Conservation (phyloP, 1,140 invertebrate genomes). For the Schlechtendalia chinensis region DNA sequence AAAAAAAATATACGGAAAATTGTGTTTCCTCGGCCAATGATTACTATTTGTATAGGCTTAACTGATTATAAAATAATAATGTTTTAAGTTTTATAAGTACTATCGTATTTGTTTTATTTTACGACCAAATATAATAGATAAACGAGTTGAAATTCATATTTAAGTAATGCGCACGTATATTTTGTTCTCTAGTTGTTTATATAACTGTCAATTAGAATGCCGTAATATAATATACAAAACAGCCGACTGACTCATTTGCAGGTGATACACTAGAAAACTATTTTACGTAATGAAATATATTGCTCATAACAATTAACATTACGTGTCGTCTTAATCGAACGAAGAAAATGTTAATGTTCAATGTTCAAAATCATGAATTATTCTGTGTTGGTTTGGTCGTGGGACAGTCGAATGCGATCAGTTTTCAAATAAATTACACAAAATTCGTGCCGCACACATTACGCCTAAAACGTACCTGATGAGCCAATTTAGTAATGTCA, state of each 20-base stretch:
- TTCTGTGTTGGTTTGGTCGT: not conserved
- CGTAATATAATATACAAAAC: not conserved
- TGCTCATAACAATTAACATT: too few species aligned
- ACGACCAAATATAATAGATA: not conserved
- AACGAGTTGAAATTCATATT: conserved; percentile 1
- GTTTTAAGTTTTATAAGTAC: too few species aligned
- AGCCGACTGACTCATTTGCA: not conserved
- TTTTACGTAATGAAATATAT: not conserved
- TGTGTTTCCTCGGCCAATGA: too few species aligned
- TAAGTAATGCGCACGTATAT: not conserved
- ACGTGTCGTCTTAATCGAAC: not conserved
- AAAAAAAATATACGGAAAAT: too few species aligned
- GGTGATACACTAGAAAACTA: not conserved
- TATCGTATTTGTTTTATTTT: not conserved
- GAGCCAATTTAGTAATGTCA: conserved; percentile 90
- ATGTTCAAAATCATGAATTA: not conserved
- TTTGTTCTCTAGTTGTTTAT: not conserved
- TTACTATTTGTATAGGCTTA: too few species aligned
- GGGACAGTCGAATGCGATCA: too few species aligned
- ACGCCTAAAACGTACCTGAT: conserved; percentile 66
- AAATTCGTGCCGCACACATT: too few species aligned
- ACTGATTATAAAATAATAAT: too few species aligned
- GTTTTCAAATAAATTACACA: too few species aligned
- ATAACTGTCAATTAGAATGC: not conserved
- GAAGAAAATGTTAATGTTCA: not conserved